A percentile compares a stretch with the other conserved stretches of the same genome.
These are phyloP conservation scores for Glareola pratincola DNA, from an alignment of 2,113 vertebrate genomes.

Conservation along the genomic window DNA sequence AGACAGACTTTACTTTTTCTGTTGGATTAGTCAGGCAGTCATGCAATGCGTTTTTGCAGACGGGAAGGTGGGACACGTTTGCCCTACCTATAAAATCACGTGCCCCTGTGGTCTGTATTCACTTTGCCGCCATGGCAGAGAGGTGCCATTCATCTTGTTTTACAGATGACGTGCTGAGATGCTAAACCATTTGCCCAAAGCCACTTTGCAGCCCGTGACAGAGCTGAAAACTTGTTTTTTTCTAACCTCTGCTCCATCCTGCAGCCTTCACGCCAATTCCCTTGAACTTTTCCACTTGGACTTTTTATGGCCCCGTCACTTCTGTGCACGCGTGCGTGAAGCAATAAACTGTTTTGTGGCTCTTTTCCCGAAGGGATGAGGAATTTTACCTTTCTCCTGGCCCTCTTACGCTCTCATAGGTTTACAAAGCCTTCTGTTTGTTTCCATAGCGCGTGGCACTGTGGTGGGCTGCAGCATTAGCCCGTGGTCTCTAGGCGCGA, in stretches of 20 bases:
- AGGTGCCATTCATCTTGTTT: not conserved
- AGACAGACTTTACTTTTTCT: too few species aligned
- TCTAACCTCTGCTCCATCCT: too few species aligned
- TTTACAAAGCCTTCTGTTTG: not conserved
- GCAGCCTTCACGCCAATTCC: not conserved
- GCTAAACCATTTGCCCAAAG: not conserved
- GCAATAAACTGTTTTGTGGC: not conserved
- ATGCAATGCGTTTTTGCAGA: rapidly evolving
- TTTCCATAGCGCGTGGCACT: not conserved
- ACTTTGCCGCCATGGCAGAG: not conserved
- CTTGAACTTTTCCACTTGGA: not conserved
- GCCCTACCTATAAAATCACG: not conserved
- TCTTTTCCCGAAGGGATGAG: not conserved
- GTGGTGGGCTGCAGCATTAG: not conserved
- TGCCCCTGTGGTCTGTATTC: not conserved
- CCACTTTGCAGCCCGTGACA: not conserved
- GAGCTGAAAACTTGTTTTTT: not conserved
- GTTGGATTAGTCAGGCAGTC: not conserved
- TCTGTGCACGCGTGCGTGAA: not conserved
- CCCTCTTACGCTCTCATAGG: not conserved
- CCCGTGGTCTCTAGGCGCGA: rapidly evolving
- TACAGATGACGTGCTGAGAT: not conserved
- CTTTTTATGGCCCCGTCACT: not conserved
- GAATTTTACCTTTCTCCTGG: not conserved
- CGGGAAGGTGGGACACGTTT: not conserved